A percentile compares a stretch with the other conserved stretches of the same genome.
Conservation (phyloP, 2,113 vertebrate genomes). For the Platichthys stellatus region DNA sequence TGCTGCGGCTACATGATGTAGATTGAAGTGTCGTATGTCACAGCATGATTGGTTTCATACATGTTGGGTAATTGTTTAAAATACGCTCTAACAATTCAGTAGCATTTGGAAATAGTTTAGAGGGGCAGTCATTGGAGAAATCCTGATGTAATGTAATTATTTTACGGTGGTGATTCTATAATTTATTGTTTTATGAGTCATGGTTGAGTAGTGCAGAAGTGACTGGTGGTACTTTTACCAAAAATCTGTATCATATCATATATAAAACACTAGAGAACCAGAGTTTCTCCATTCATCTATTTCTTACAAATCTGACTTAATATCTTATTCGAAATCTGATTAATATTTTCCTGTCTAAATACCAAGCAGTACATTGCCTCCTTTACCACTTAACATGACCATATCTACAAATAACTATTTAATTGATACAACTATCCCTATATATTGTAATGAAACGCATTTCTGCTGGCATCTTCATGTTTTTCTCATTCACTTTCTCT, state of each 20-base stretch:
- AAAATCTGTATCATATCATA: no score
- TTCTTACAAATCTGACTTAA: background rate
- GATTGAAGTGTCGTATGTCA: slow-evolving; percentile 12
- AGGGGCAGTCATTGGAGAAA: background rate
- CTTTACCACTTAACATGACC: no score
- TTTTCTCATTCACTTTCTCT: background rate
- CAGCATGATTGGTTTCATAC: background rate
- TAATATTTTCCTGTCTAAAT: no score
- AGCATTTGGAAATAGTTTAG: slow-evolving; percentile 1
- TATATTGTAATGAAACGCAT: background rate
- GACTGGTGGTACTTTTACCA: background rate
- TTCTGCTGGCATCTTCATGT: background rate
- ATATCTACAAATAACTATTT: no score
- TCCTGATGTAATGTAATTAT: background rate
- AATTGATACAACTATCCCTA: no score
- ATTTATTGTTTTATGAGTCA: background rate
- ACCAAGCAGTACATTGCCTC: no score
- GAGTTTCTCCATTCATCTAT: background rate
- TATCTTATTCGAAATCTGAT: no score
- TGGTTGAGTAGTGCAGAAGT: slow-evolving; percentile 3
- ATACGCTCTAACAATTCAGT: background rate
- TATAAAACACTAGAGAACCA: no score
- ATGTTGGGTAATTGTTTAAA: background rate
- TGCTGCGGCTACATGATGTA: slow-evolving; percentile 1
- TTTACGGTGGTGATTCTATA: background rate